Base-by-base conservation (phyloP, 2,888 invertebrate genomes). In the Ectemnius lituratus region DNA sequence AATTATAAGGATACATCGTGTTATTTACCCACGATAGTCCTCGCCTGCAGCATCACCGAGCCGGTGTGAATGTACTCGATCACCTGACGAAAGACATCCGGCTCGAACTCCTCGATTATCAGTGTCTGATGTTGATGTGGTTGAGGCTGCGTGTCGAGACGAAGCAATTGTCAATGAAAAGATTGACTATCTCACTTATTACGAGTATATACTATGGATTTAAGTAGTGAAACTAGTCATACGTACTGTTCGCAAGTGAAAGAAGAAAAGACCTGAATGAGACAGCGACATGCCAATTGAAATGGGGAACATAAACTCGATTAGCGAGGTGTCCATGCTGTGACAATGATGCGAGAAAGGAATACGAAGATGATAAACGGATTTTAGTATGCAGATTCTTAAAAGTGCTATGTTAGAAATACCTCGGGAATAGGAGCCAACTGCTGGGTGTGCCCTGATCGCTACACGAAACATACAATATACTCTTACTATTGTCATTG, bases 1-100 rank as follows among this genome's bases (percentile, higher is more conserved):
- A 63, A 60, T 28, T 60, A 28, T 27, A 28, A 37, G 5, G 28
- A 28, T 16, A 16, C 0, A 14, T 59, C 14, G 37, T 65, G 52
- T 45, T 37, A 18, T 52, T 93, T 91, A 97, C 98, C 98, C 66
- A 98, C 91, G 62, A 98, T 91, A 0, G 98, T 98, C 82, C 97
- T 93, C 0, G 98, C 97, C 87, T 98, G 97, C 11, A 98, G 91
- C 0, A 97, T 97, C 46, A 98, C 97, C 88, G 97, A 97, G 18
- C 98, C 98, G 0, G 98, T 98, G 88, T 98, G 98, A 80, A 98
- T 97, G 89, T 98, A 98, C 89, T 98, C 97, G 84, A 98, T 98
- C 70, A 98, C 93, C 89, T 98, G 97, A 20, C 97, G 95, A 91
- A 98, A 98, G 28, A 98, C 98, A 88, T 98, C 98, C 0, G 98